A percentile compares a stretch with the other conserved stretches of the same genome.
Conservation (phyloP, 2,113 vertebrate species). For the Dasyprocta punctata region DNA sequence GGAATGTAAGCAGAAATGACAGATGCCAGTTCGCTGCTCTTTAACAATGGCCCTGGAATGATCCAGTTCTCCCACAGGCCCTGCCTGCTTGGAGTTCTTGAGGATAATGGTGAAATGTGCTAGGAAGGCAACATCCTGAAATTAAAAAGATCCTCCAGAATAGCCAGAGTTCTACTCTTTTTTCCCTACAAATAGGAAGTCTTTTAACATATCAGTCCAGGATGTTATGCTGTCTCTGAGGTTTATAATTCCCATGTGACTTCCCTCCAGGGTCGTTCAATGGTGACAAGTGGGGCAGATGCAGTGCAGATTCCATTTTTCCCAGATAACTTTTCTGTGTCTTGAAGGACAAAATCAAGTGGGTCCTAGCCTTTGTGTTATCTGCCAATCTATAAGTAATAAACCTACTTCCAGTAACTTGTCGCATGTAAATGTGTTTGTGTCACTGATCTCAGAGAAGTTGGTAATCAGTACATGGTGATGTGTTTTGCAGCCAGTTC, state of each 20-base stretch:
- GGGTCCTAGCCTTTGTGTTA: neutral
- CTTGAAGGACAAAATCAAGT: neutral
- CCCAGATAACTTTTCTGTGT: neutral
- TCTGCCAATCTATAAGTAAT: neutral
- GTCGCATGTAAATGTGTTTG: neutral
- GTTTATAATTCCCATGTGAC: neutral
- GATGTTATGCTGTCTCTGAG: neutral
- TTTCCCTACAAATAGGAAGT: accelerated
- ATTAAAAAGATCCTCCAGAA: neutral
- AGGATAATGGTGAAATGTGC: too few species aligned
- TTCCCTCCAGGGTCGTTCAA: neutral
- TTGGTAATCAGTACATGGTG: neutral
- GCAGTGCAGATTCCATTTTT: neutral
- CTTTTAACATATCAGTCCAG: too few species aligned
- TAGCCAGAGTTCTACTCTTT: neutral
- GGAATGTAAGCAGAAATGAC: neutral
- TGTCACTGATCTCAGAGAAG: neutral
- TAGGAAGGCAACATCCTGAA: neutral
- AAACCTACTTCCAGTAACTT: neutral
- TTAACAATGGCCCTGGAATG: too few species aligned
- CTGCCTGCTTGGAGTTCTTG: neutral
- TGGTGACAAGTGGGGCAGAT: neutral
- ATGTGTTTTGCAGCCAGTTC: neutral
- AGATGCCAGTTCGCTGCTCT: neutral
- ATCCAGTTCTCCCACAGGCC: neutral